These are phyloP conservation scores for Eristalis intricaria DNA, from an alignment of 2,888 invertebrate genomes.

Conservation along the genomic window DNA sequence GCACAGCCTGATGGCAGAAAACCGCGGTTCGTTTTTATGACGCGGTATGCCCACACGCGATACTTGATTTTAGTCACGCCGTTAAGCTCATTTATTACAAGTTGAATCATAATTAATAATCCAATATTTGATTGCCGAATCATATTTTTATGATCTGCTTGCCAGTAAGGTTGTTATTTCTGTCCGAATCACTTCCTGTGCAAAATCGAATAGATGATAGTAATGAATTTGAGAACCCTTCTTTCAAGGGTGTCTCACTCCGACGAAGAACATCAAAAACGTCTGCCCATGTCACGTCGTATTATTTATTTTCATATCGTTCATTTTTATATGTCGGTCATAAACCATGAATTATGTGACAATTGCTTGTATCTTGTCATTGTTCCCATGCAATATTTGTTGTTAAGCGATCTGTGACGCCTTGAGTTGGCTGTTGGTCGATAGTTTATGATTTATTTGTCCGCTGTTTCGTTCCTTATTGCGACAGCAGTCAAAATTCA, in stretches of 20 bases:
- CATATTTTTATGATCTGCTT: no score
- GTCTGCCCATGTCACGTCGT: background rate
- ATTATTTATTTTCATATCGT: background rate
- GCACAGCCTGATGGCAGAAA: no score
- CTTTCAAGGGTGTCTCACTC: background rate
- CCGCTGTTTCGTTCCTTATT: background rate
- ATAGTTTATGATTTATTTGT: background rate
- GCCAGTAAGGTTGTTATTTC: no score
- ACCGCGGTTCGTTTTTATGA: no score
- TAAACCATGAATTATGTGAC: background rate
- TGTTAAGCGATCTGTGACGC: background rate
- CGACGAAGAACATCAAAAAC: background rate
- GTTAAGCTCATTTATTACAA: no score
- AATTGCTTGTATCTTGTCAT: background rate
- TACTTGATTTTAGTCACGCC: no score
- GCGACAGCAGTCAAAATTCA: background rate
- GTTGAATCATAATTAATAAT: no score
- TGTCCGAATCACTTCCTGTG: no score
- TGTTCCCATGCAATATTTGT: background rate
- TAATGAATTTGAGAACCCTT: no score
- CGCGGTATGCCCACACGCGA: no score
- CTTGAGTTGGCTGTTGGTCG: background rate
- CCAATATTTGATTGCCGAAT: no score
- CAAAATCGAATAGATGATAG: no score
- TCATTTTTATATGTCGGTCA: background rate